phyloP scores from a whole-genome alignment of 2,888 invertebrate genomes.

The Tromatobia lineatoria region DNA sequence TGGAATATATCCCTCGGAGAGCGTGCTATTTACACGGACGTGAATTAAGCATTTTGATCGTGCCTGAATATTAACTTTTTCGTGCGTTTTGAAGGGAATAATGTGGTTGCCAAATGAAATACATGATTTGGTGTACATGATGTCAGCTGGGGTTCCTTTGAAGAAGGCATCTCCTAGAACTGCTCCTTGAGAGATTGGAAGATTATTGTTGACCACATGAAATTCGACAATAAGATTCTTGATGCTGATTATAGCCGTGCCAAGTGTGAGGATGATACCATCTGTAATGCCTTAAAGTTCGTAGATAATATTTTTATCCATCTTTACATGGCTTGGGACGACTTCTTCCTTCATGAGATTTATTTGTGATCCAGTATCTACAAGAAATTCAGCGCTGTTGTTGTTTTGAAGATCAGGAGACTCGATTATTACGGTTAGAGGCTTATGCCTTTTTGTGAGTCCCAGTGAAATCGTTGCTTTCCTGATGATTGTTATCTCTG shows the following conservation, averaged over 20 bases:
- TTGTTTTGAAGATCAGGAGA: neutral
- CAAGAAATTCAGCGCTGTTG: neutral
- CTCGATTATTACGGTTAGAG: constrained; percentile 24
- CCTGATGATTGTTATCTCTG: neutral
- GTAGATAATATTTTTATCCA: neutral
- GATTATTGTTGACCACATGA: neutral
- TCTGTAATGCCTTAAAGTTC: no score
- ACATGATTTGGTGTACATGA: no score
- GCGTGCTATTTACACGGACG: neutral
- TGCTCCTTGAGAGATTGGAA: neutral
- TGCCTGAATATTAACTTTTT: constrained; percentile 20
- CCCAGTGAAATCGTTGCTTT: constrained; percentile 5
- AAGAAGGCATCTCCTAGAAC: constrained; percentile 22
- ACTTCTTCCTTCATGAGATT: constrained; percentile 20
- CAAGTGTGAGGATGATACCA: no score
- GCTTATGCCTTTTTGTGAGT: constrained; percentile 5
- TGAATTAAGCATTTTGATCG: constrained; percentile 24
- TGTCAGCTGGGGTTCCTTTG: constrained; percentile 29
- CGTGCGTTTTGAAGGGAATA: constrained; percentile 36
- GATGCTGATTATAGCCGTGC: no score
- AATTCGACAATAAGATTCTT: constrained; percentile 18
- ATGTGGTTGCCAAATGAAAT: neutral
- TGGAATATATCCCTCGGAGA: no score
- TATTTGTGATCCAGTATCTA: constrained; percentile 34
- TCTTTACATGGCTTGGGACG: neutral